These are phyloP conservation scores for Cylindroiulus punctatus DNA, from an alignment of 2,888 invertebrate species.

Conservation along the genomic window DNA sequence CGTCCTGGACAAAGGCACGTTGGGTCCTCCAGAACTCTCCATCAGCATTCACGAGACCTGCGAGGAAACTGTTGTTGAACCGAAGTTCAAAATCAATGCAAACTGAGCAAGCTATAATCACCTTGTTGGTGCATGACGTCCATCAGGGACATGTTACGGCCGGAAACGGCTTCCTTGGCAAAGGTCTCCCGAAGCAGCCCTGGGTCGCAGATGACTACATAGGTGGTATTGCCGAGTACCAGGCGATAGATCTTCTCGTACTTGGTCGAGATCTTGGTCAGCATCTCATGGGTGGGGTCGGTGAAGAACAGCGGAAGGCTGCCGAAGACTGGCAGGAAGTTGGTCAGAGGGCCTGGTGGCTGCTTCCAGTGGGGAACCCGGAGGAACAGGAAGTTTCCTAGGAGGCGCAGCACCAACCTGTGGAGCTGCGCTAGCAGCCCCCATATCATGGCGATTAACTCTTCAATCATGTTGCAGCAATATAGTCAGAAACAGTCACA, in stretches of 20 bases:
- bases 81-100: background rate
- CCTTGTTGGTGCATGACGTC: background rate
- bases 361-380: background rate
- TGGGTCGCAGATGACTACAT: conserved; percentile 32
- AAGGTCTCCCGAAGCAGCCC: conserved; percentile 32
- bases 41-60: conserved; percentile 85
- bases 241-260: conserved; percentile 71
- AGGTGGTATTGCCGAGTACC: conserved; percentile 7
- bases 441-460: no score
- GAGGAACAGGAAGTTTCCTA: background rate
- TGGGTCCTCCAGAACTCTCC: conserved; percentile 85
- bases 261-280: conserved; percentile 74
- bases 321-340: conserved; percentile 40
- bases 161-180: background rate
- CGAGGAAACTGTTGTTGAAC: background rate
- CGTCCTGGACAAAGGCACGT: conserved; percentile 79
- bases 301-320: conserved; percentile 64
- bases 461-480: no score
- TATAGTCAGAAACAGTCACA: no score
- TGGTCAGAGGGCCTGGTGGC: conserved; percentile 57
- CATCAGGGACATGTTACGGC: background rate
- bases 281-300: conserved; percentile 57
- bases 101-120: background rate
- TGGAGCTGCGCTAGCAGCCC: no score
- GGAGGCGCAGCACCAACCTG: no score